phyloP scores from a whole-genome alignment of 2,797 vertebrate species.

The Arnoldichthys spilopterus region DNA sequence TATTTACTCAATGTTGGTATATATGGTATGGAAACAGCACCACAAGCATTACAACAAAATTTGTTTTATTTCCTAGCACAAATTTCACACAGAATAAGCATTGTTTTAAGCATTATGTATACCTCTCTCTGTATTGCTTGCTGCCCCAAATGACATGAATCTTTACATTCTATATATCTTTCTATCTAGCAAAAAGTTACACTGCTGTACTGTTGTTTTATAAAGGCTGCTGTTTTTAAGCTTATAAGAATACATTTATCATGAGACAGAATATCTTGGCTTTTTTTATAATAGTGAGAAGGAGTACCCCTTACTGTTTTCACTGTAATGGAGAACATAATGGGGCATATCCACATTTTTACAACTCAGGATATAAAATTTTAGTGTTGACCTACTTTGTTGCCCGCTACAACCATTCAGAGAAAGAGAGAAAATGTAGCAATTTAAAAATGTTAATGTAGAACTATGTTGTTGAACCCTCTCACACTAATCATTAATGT shows the following conservation, averaged over 20 bases:
- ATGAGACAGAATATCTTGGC: background rate
- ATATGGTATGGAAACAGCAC: too few species aligned
- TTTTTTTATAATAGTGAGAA: slow-evolving; percentile 3
- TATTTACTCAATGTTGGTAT: too few species aligned
- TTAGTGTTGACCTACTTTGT: slow-evolving; percentile 15
- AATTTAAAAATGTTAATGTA: slow-evolving; percentile 16
- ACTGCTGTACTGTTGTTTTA: background rate
- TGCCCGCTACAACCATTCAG: background rate
- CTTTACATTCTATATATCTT: background rate
- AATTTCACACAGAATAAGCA: too few species aligned
- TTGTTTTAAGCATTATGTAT: too few species aligned
- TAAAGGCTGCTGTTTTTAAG: background rate
- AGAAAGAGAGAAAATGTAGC: background rate
- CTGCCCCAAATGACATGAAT: too few species aligned
- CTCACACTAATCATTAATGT: background rate
- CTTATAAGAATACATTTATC: background rate
- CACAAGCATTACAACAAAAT: too few species aligned
- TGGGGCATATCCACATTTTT: slow-evolving; percentile 2
- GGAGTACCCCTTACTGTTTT: slow-evolving; percentile 6
- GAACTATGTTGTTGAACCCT: background rate
- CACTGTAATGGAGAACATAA: slow-evolving; percentile 2
- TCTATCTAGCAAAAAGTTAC: background rate
- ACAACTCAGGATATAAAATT: background rate
- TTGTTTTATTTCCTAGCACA: too few species aligned
- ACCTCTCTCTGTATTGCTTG: too few species aligned